Evolutionary conservation across 2,888 invertebrate species (phyloP).

Genomic region (Eupithecia centaureata): DNA sequence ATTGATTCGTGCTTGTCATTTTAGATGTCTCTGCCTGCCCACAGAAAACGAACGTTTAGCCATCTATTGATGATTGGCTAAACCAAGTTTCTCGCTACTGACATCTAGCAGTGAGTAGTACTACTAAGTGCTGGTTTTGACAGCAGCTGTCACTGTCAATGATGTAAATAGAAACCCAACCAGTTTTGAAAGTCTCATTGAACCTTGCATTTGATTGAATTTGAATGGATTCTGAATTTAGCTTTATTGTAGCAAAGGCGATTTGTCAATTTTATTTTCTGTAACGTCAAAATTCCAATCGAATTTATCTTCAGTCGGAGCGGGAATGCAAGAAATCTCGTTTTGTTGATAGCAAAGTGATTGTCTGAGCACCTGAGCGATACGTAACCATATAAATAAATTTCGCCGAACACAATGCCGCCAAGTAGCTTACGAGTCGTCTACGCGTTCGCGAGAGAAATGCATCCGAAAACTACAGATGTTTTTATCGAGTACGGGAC

Average conservation of each 20-base stretch:
- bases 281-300: conserved; percentile 49
- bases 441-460: conserved; percentile 91
- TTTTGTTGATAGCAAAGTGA: conserved; percentile 78
- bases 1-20: background rate
- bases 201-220: accelerated
- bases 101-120: conserved; percentile 29
- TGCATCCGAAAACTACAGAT: conserved; percentile 88
- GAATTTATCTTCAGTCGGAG: conserved; percentile 55
- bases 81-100: conserved; percentile 26
- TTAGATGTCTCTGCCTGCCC: background rate
- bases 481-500: conserved; percentile 91
- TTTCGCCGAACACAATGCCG: conserved; percentile 76
- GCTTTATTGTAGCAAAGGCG: background rate
- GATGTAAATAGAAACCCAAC: conserved; percentile 9
- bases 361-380: conserved; percentile 65
- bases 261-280: conserved; percentile 16
- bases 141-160: conserved; percentile 12
- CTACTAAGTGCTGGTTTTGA: conserved; percentile 31
- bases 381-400: conserved; percentile 77
- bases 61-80: conserved; percentile 51
- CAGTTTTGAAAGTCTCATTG: background rate
- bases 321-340: conserved; percentile 79
- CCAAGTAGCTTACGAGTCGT: conserved; percentile 86
- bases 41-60: conserved; percentile 17
- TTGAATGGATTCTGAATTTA: background rate